Evolutionary conservation across 2,888 invertebrate genomes (phyloP), one percentile per base, ranked within the genome.

Genomic region (Salticus scenicus): DNA sequence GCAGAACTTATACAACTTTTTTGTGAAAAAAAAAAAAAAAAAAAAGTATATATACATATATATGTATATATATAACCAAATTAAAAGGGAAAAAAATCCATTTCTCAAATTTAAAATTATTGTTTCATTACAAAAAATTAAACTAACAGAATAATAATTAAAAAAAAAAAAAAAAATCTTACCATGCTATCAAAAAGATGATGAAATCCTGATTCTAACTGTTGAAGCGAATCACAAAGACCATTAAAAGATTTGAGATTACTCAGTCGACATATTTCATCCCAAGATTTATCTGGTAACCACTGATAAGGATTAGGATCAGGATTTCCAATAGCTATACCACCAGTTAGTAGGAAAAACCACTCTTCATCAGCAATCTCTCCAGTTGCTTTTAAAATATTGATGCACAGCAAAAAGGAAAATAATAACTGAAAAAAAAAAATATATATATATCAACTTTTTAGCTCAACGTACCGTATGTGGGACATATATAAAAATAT

Each of bases 321-420:
- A 0, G 94, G 94, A 92, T 96, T 96, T 88, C 95, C 95, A 72
- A 96, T 92, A 17, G 95, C 95, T 64, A 96, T 94, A 57, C 96
- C 97, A 33, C 97, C 97, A 0, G 96, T 97, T 88, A 98, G 90
- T 27, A 98, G 91, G 91, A 97, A 98, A 92, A 96, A 93, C 94
- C 97, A 97, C 90, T 97, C 94, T 0, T 92, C 89, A 51, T 96
- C 91, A 72, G 90, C 89, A 0, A 92, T 90, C 75, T 90, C 89
- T 41, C 91, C 90, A 64, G 90, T 89, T 84, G 91, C 90, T 88
- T 91, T 92, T 82, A 91, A 89, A 51, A 92, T 89, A 89, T 92
- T 92, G 28, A 91, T 90, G 87, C 91, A 91, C 63, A 92, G 89
- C 78, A 92, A 84, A 89, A 92, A 92, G 7, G 92, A 92, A 89